Conservation (phyloP, 2,888 invertebrate species). For the Cordilura impudica region DNA sequence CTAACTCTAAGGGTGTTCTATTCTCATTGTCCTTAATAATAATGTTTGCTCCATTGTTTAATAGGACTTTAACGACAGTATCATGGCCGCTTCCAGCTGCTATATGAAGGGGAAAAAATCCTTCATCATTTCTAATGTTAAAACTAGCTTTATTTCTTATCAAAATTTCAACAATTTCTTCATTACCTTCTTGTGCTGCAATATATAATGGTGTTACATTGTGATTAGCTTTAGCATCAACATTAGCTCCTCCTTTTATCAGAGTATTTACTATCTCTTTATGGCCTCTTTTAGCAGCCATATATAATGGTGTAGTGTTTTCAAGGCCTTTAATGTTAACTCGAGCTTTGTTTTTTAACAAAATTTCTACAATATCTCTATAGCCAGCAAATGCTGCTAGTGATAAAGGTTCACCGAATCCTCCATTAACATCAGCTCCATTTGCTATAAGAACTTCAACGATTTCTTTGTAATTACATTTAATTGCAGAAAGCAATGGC, state of each 20-base stretch:
- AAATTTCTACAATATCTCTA: background rate
- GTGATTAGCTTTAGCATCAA: background rate
- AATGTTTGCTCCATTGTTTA: conserved; percentile 55
- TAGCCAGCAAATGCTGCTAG: background rate
- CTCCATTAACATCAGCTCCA: conserved; percentile 36
- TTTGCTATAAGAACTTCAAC: conserved; percentile 27
- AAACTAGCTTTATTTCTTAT: background rate
- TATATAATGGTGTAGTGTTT: background rate
- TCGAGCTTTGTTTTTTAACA: background rate
- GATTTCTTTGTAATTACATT: conserved; percentile 7
- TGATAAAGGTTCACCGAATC: background rate
- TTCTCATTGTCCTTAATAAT: conserved; percentile 8
- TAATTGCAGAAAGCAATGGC: background rate
- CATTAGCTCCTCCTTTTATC: background rate
- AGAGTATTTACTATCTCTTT: background rate
- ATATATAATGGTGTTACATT: conserved; percentile 18
- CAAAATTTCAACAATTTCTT: conserved; percentile 54
- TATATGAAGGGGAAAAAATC: background rate
- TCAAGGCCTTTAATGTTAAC: background rate
- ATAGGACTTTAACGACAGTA: background rate
- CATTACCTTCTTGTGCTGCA: conserved; percentile 9
- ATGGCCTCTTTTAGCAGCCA: background rate
- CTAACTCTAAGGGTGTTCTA: conserved; percentile 21
- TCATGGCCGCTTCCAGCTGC: background rate
- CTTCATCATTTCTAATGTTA: background rate